These are phyloP conservation scores for Heterodera schachtii DNA, from an alignment of 1,140 invertebrate species.

Conservation along the genomic window DNA sequence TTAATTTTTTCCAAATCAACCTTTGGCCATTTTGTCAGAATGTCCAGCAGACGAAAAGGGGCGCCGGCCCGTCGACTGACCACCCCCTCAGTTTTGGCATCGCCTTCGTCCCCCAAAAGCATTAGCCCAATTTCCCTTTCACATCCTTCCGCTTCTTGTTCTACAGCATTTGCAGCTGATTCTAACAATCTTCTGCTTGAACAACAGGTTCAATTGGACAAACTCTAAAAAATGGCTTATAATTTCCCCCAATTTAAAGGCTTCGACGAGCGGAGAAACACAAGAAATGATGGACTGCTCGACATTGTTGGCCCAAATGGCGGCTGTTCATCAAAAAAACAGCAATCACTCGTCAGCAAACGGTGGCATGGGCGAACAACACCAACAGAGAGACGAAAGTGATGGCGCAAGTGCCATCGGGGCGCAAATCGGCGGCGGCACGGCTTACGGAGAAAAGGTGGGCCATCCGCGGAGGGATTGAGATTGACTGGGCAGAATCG, in stretches of 20 bases:
- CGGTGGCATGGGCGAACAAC: neutral
- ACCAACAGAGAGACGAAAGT: neutral
- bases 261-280: neutral
- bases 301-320: neutral
- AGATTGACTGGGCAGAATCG: no score
- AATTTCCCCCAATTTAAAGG: neutral
- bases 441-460: neutral
- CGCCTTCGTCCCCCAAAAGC: neutral
- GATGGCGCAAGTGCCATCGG: neutral
- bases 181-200: neutral
- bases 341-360: neutral
- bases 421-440: neutral
- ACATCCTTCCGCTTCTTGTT: neutral
- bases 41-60: constrained; percentile 4
- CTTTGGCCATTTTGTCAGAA: neutral
- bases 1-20: neutral
- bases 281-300: neutral
- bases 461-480: no score
- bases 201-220: neutral
- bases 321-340: neutral
- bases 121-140: neutral
- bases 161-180: neutral
- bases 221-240: neutral
- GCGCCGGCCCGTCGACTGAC: neutral
- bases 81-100: neutral